A percentile compares a stretch with the other conserved stretches of the same genome.
phyloP scores from a whole-genome alignment of 2,113 vertebrate species.

The Pao palembangensis region DNA sequence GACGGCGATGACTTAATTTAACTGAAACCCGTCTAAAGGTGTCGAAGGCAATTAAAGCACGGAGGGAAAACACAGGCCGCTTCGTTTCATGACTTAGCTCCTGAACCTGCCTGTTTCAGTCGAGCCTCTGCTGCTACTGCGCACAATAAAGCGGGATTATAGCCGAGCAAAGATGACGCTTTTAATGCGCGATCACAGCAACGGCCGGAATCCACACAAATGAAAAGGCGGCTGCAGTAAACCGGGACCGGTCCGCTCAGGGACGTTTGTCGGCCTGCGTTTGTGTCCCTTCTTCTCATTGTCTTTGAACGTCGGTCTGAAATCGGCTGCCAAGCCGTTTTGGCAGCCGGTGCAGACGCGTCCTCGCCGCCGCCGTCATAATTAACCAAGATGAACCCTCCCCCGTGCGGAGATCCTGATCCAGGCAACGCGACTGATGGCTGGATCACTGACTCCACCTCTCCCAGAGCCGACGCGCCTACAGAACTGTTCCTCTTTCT shows the following conservation, averaged over 20 bases:
- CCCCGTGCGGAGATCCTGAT: conserved; percentile 35
- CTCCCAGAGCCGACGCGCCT: conserved; percentile 16
- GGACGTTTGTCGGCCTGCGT: too few relatives aligned
- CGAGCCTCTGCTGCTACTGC: neutral
- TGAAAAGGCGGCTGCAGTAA: too few relatives aligned
- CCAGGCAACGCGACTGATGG: conserved; percentile 46
- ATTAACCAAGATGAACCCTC: conserved; percentile 54
- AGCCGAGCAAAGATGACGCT: neutral
- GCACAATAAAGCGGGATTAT: neutral
- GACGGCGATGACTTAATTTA: conserved; percentile 19
- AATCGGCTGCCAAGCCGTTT: conserved; percentile 8
- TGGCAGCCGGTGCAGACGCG: neutral
- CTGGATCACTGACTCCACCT: conserved; percentile 53
- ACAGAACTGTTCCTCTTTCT: too few relatives aligned
- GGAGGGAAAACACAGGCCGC: neutral
- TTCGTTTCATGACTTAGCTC: neutral
- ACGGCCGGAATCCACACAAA: neutral
- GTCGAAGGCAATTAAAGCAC: neutral
- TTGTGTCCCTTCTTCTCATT: too few relatives aligned
- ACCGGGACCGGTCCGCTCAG: too few relatives aligned
- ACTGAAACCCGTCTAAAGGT: conserved; percentile 10
- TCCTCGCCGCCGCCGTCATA: conserved; percentile 42
- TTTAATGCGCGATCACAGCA: neutral
- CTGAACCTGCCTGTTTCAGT: neutral
- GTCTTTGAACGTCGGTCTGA: neutral